Evolutionary conservation across 2,797 vertebrate species (phyloP).

Genomic region (Eurystomus glaucurus): DNA sequence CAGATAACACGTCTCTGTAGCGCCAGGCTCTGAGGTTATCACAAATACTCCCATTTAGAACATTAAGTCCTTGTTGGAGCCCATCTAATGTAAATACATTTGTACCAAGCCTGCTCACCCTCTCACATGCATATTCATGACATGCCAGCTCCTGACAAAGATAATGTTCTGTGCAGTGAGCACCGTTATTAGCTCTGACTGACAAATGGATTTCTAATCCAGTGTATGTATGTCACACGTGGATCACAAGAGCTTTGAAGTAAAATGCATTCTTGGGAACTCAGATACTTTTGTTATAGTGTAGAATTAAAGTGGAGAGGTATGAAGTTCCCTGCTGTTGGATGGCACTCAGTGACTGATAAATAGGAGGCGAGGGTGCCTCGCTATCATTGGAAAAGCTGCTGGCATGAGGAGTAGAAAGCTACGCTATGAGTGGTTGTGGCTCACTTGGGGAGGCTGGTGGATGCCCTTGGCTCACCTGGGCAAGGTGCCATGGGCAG

Average conservation of each 20-base stretch:
- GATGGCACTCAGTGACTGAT: not conserved
- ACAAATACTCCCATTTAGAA: not conserved
- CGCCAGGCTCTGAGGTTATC: not conserved
- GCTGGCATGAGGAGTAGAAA: not conserved
- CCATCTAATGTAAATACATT: slow-evolving; percentile 10
- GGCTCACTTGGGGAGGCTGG: fast-evolving
- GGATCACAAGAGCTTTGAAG: slow-evolving; percentile 55
- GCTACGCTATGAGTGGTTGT: fast-evolving
- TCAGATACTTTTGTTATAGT: not conserved
- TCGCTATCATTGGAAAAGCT: not conserved
- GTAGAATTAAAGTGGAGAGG: not conserved
- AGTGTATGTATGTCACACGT: not conserved
- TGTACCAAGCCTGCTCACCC: not conserved
- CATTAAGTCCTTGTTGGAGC: not conserved
- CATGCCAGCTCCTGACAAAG: slow-evolving; percentile 28
- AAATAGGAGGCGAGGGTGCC: not conserved
- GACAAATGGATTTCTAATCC: slow-evolving; percentile 60
- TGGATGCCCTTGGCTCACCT: not conserved
- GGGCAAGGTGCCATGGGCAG: not conserved
- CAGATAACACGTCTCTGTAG: not conserved
- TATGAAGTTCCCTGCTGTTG: not conserved
- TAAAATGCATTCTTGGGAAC: not conserved
- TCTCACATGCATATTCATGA: slow-evolving; percentile 30
- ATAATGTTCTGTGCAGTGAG: slow-evolving; percentile 40
- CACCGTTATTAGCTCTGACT: slow-evolving; percentile 30